These are phyloP conservation scores for Drosophila fulvimacula DNA, from an alignment of 2,888 invertebrate genomes.

Conservation along the genomic window DNA sequence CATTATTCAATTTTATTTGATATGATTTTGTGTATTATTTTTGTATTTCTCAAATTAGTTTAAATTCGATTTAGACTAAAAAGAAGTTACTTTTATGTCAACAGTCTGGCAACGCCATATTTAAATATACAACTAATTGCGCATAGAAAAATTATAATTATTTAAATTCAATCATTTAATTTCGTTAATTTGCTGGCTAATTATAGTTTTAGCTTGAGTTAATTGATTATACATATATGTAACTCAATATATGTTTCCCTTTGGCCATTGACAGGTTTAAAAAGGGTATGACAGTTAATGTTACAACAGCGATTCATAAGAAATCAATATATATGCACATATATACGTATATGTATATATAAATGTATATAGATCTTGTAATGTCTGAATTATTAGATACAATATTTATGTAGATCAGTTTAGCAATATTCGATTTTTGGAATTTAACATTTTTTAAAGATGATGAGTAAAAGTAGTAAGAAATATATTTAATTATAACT, in stretches of 20 bases:
- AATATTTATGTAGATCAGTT: too few species aligned
- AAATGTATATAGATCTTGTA: too few species aligned
- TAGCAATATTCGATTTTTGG: too few species aligned
- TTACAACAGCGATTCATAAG: neutral
- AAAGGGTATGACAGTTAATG: neutral
- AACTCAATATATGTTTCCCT: neutral
- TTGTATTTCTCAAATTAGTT: neutral
- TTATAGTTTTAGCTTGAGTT: neutral
- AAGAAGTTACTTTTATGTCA: neutral
- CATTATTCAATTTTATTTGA: too few species aligned
- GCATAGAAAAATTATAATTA: neutral
- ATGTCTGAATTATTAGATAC: too few species aligned
- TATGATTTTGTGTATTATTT: neutral
- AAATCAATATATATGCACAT: neutral
- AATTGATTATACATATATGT: neutral
- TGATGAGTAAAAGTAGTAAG: too few species aligned
- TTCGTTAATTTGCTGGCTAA: neutral
- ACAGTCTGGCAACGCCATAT: neutral
- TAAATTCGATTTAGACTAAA: neutral
- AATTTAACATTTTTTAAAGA: too few species aligned
- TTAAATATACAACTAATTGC: neutral
- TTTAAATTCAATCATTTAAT: conserved; percentile 2
- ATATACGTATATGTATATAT: neutral
- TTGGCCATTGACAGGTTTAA: neutral
- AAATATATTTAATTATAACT: too few species aligned